Conservation (phyloP, 2,797 vertebrate genomes). For the Coregonus sp. region DNA sequence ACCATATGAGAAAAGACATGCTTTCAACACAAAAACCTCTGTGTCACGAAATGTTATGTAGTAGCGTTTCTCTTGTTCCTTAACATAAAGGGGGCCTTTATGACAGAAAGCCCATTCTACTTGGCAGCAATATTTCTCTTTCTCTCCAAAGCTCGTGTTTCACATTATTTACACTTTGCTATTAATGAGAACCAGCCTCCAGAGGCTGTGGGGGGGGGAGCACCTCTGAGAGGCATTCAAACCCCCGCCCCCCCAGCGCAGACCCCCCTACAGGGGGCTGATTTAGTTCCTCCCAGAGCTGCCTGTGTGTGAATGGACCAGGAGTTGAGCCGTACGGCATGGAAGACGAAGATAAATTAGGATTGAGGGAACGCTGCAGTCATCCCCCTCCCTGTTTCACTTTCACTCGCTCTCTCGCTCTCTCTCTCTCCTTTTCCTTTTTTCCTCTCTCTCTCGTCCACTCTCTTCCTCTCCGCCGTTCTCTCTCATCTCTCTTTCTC, state of each 20-base stretch:
- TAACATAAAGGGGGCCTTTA: slow-evolving; percentile 3
- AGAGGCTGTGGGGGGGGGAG: slow-evolving; percentile 21
- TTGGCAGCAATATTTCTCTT: slow-evolving; percentile 14
- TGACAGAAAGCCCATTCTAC: slow-evolving; percentile 18
- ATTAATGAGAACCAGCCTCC: slow-evolving; percentile 32
- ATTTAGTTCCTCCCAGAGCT: slow-evolving; percentile 49
- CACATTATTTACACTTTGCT: slow-evolving; percentile 37
- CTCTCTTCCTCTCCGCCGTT: neutral
- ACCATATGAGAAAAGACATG: slow-evolving; percentile 5
- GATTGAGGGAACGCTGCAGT: slow-evolving; percentile 12
- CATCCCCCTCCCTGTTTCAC: neutral
- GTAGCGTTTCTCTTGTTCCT: slow-evolving; percentile 1
- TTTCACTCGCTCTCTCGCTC: neutral
- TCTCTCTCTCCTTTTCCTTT: neutral
- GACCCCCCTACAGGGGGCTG: slow-evolving; percentile 29
- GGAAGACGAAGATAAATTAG: slow-evolving; percentile 41
- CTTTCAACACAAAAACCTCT: slow-evolving; percentile 18
- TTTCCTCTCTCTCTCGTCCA: slow-evolving; percentile 7
- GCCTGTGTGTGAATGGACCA: slow-evolving; percentile 35
- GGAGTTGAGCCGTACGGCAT: slow-evolving; percentile 31
- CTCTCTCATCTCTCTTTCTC: no score
- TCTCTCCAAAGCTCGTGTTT: slow-evolving; percentile 31
- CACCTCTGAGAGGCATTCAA: slow-evolving; percentile 50
- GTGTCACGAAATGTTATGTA: slow-evolving; percentile 12
- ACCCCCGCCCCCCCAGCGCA: slow-evolving; percentile 17